These are phyloP conservation scores for Porites divaricata DNA, from an alignment of 92 coral and sea anemone genomes.

Conservation along the genomic window DNA sequence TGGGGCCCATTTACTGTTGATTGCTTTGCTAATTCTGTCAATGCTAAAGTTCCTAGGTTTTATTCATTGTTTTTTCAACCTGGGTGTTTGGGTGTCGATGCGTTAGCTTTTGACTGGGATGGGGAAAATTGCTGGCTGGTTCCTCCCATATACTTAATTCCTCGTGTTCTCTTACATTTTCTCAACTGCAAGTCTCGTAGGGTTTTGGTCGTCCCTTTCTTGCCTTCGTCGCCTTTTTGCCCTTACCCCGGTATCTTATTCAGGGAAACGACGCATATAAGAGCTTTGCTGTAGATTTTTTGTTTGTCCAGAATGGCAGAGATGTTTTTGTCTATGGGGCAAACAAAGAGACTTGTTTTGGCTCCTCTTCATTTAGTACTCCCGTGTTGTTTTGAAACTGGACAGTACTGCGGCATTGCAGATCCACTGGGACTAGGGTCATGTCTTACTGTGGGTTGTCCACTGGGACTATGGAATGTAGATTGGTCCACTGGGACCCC, in stretches of 20 bases:
- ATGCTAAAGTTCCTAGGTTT: conserved; percentile 39
- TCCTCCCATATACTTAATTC: conserved; percentile 51
- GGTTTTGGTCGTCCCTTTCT: conserved; percentile 28
- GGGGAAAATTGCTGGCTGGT: conserved; percentile 63
- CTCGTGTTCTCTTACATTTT: conserved; percentile 31
- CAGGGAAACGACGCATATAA: conserved; percentile 8
- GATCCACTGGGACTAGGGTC: conserved; percentile 9
- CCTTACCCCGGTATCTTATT: conserved; percentile 41
- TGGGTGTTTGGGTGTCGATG: conserved; percentile 54
- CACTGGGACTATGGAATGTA: too few relatives aligned
- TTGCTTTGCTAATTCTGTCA: conserved; percentile 60
- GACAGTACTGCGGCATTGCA: not conserved
- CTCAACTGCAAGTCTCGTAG: conserved; percentile 26
- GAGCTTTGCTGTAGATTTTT: not conserved
- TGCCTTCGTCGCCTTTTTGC: conserved; percentile 24
- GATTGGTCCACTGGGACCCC: too few relatives aligned
- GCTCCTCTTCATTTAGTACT: conserved; percentile 50
- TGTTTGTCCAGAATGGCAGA: not conserved
- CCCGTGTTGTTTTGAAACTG: conserved; percentile 42
- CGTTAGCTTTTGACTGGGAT: conserved; percentile 53
- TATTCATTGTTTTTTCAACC: conserved; percentile 56
- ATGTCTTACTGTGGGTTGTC: too few relatives aligned
- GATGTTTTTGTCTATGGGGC: conserved; percentile 54
- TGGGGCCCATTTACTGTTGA: conserved; percentile 61
- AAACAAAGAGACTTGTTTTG: conserved; percentile 62